These are phyloP conservation scores for Aplocera efformata DNA, from an alignment of 2,888 invertebrate genomes.

Conservation along the genomic window DNA sequence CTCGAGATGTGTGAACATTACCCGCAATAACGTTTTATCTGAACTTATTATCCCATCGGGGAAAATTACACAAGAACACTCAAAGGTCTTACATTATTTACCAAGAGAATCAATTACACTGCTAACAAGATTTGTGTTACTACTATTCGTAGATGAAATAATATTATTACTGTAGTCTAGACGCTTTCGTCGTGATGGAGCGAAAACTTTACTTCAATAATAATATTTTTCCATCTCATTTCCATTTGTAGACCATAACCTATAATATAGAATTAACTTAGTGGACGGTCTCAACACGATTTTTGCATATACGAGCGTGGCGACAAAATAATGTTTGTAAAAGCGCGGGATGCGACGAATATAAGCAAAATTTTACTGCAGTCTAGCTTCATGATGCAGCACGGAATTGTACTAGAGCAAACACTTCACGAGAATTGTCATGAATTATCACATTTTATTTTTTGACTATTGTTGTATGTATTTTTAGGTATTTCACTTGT, in stretches of 20 bases:
- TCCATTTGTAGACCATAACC: neutral
- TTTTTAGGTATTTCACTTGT: too few relatives aligned
- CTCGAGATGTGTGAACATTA: neutral
- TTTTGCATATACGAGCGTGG: too few relatives aligned
- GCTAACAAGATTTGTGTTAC: constrained; percentile 1
- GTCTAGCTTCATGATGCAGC: too few relatives aligned
- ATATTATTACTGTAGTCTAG: constrained; percentile 1
- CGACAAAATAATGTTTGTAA: too few relatives aligned
- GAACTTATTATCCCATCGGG: constrained; percentile 1
- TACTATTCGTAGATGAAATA: constrained; percentile 6
- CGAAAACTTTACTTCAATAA: constrained; percentile 5
- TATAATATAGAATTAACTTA: too few relatives aligned
- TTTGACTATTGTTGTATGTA: too few relatives aligned
- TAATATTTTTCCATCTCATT: constrained; percentile 8
- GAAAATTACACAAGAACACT: constrained; percentile 1
- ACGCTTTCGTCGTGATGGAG: constrained; percentile 4
- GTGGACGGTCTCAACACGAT: too few relatives aligned
- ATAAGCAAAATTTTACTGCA: too few relatives aligned
- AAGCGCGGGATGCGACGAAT: too few relatives aligned
- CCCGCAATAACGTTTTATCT: constrained; percentile 1
- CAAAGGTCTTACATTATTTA: constrained; percentile 1
- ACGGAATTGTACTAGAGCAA: too few relatives aligned
- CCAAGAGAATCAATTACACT: constrained; percentile 8
- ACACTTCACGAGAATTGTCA: too few relatives aligned
- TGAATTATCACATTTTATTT: too few relatives aligned